Evolutionary conservation across 2,888 invertebrate genomes (phyloP).

Genomic region (Cheilosia grossa): DNA sequence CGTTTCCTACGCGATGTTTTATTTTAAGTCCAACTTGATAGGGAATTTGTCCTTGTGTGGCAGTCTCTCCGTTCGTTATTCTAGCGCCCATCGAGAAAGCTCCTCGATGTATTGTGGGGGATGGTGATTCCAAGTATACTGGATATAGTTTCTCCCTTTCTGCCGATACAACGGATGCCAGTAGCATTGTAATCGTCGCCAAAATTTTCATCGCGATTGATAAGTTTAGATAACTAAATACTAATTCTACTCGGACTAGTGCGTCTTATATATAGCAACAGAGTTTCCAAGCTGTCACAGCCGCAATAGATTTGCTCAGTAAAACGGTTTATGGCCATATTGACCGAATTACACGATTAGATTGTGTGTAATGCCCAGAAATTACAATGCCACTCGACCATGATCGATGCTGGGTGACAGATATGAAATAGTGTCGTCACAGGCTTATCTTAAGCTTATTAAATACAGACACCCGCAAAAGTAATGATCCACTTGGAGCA

Average conservation of each 20-base stretch:
- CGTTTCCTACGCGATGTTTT: slow-evolving; percentile 77
- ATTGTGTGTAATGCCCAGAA: too few species aligned
- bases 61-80: slow-evolving; percentile 81
- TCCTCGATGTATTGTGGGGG: background rate
- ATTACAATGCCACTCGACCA: too few species aligned
- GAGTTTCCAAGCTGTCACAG: background rate
- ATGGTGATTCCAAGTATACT: background rate
- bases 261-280: background rate
- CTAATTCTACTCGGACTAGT: background rate
- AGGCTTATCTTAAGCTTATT: too few species aligned
- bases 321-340: background rate
- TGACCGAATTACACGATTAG: background rate
- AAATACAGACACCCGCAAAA: too few species aligned
- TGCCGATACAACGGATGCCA: slow-evolving; percentile 2
- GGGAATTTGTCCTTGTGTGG: slow-evolving; percentile 79
- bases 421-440: too few species aligned
- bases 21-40: slow-evolving; percentile 80
- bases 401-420: too few species aligned
- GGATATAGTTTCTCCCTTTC: background rate
- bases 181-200: background rate
- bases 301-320: background rate
- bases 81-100: slow-evolving; percentile 51
- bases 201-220: slow-evolving; percentile 16
- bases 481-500: too few species aligned
- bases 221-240: background rate